Conservation (phyloP, 2,888 invertebrate genomes). For the Papilio gigon region DNA sequence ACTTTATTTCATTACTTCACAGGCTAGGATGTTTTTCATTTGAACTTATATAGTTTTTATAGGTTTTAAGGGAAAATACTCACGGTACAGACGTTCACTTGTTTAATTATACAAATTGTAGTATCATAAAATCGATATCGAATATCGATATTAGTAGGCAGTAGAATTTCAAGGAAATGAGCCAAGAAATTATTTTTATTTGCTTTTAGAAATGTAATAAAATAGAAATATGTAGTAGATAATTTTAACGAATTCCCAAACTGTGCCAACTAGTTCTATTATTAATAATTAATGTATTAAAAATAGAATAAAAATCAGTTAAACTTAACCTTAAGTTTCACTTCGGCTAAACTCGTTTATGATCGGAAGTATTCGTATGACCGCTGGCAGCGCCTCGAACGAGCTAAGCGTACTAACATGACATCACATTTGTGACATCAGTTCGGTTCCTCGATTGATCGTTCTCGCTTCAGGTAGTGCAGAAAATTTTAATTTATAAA, state of each 20-base stretch:
- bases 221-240: no score
- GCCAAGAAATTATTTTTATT: neutral
- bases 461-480: slow-evolving; percentile 4
- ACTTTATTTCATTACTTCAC: neutral
- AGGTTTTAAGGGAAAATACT: neutral
- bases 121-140: neutral
- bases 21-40: neutral
- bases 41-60: neutral
- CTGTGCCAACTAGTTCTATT: neutral
- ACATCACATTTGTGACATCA: slow-evolving; percentile 33
- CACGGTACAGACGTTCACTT: neutral
- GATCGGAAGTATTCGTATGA: slow-evolving; percentile 21
- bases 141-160: neutral
- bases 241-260: no score
- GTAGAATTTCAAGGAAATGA: no score
- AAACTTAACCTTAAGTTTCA: slow-evolving; percentile 1
- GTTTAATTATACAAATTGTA: neutral
- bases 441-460: slow-evolving; percentile 29
- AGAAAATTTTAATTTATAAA: neutral
- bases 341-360: slow-evolving; percentile 21
- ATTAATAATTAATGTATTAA: neutral
- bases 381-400: slow-evolving; percentile 26
- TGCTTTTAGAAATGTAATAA: neutral
- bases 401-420: slow-evolving; percentile 3
- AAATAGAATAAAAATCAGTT: slow-evolving; percentile 1